These are phyloP conservation scores for Anolis sagrei DNA, from an alignment of 2,113 vertebrate species.

Conservation along the genomic window DNA sequence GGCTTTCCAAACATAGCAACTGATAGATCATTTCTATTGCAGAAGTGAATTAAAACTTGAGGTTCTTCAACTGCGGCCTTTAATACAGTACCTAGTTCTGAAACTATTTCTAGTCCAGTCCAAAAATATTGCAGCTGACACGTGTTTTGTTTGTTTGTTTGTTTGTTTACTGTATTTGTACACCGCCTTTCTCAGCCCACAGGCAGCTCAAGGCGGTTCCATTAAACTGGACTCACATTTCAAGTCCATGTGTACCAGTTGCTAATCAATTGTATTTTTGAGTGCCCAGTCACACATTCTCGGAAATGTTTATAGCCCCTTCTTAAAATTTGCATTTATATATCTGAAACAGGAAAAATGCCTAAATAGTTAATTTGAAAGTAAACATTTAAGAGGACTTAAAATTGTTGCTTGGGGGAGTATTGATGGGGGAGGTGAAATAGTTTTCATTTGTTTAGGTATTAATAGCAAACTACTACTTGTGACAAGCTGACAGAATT, in stretches of 20 bases:
- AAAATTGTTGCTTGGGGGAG: constrained; percentile 39
- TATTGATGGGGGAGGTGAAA: not conserved
- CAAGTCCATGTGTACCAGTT: too few species aligned
- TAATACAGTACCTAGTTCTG: too few species aligned
- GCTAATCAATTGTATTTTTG: too few species aligned
- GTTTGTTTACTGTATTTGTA: too few species aligned
- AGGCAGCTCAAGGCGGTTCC: not conserved
- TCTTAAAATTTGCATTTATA: constrained; percentile 43
- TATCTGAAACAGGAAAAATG: constrained; percentile 24
- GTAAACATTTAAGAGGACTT: constrained; percentile 52
- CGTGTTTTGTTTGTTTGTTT: too few species aligned
- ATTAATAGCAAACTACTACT: constrained; percentile 65
- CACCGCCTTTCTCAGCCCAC: too few species aligned
- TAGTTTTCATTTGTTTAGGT: constrained; percentile 53
- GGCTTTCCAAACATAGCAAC: not conserved
- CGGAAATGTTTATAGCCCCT: not conserved
- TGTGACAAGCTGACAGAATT: constrained; percentile 73
- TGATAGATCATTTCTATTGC: not conserved
- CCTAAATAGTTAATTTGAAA: constrained; percentile 62
- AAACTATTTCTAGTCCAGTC: not conserved
- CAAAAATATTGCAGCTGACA: not conserved
- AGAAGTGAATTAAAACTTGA: not conserved
- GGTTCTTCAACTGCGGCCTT: not conserved
- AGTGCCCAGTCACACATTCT: too few species aligned
- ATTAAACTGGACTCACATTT: not conserved